Base-by-base conservation (phyloP, 2,797 vertebrate genomes). In the Schizothorax lantsangensis region DNA sequence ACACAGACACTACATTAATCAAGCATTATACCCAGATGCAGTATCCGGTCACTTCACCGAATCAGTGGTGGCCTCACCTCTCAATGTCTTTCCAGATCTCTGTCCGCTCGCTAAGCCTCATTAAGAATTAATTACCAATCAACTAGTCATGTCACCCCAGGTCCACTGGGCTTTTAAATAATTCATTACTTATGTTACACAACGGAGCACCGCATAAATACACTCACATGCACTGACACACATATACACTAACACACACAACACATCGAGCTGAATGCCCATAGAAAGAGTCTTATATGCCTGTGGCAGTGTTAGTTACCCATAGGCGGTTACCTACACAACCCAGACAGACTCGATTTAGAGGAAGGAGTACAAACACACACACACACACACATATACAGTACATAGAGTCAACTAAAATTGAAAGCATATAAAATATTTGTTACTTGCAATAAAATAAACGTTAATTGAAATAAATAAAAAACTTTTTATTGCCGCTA, bases 51-150 rank as follows among this genome's bases (percentile, higher is more conserved):
- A 84, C 84, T 87, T 83, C 40, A 71, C 62, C 87, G 90, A 89
- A 92, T 91, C 90, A 91, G 90, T 86, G 90, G 92, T 86, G 92
- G 92, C 92, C 90, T 89, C 69, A 85, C 72, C 38, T 92, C 89
- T 92, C 89, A n/a, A 26, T 15, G 59, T 80, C 66, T 83, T 84
- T n/a, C 72, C 79, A 86, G 88, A 93, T 91, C 92, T 89, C 90
- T 85, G 90, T 94, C 92, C 91, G 89, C 91, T 92, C 86, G 90
- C 94, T 94, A 94, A 94, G 93, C 93, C 92, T 95, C 94, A 96
- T 96, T 95, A 96, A 95, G 90, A 95, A 95, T 96, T 93, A 95
- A 96, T 95, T 93, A 95, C 93, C 93, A 95, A 95, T 95, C 94
- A 95, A 93, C 93, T 94, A 94, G 93, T 94, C 93, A 93, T 94